These are phyloP conservation scores for Eupsilia transversa DNA, from an alignment of 2,888 invertebrate genomes.

Conservation along the genomic window DNA sequence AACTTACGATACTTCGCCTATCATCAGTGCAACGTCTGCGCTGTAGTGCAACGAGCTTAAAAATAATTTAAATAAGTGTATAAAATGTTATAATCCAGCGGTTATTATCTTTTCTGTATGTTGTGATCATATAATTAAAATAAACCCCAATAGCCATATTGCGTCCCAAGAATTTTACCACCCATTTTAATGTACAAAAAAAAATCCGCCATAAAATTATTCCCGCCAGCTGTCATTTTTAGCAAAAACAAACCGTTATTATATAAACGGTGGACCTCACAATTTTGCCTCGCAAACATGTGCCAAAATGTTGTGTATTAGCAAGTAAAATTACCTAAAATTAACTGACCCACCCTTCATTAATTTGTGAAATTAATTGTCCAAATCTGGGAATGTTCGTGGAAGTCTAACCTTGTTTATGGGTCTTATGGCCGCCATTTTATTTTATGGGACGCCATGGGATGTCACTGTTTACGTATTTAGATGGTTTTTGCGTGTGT, in stretches of 20 bases:
- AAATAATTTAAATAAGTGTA: background rate
- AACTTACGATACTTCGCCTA: background rate
- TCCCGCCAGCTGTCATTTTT: conserved; percentile 34
- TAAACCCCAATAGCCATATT: background rate
- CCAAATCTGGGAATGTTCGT: conserved; percentile 74
- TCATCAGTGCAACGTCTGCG: background rate
- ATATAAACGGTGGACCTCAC: conserved; percentile 22
- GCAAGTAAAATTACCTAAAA: conserved; percentile 65
- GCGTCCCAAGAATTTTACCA: conserved; percentile 15
- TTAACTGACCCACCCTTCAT: conserved; percentile 63
- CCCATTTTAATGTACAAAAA: conserved; percentile 25
- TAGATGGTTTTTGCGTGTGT: conserved; percentile 24
- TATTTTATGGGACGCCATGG: conserved; percentile 60
- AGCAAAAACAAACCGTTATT: conserved; percentile 44
- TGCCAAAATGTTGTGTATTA: conserved; percentile 59
- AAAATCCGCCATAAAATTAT: conserved; percentile 11
- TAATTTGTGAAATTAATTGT: conserved; percentile 75
- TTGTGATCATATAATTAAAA: conserved; percentile 7
- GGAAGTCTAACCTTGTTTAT: conserved; percentile 72
- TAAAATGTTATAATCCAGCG: background rate
- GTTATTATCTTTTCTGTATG: background rate
- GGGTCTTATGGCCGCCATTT: conserved; percentile 71
- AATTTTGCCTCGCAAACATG: conserved; percentile 44
- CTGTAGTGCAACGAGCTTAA: background rate
- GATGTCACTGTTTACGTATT: conserved; percentile 54